Evolutionary conservation across 2,888 invertebrate species (phyloP).

Genomic region (Macrostomum cliftonense): DNA sequence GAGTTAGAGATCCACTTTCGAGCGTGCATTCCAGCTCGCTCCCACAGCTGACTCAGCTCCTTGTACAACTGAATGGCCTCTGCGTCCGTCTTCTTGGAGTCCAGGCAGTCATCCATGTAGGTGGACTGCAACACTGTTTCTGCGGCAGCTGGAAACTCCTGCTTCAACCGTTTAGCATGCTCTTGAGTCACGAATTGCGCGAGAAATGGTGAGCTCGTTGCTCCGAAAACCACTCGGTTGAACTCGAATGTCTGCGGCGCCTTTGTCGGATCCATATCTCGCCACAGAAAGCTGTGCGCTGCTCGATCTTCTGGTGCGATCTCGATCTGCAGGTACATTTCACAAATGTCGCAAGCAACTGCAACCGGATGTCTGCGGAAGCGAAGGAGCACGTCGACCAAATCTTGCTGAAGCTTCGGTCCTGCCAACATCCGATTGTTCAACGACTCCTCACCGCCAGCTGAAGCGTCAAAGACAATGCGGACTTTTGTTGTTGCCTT

Average conservation of each 20-base stretch:
- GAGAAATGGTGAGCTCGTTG: conserved; percentile 6
- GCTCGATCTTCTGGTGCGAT: conserved; percentile 3
- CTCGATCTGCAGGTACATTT: conserved; percentile 10
- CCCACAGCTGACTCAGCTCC: conserved; percentile 8
- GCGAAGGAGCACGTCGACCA: conserved; percentile 12
- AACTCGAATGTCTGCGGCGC: conserved; percentile 5
- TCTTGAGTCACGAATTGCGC: conserved; percentile 7
- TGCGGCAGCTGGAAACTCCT: conserved; percentile 6
- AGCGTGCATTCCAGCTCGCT: conserved; percentile 8
- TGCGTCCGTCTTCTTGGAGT: conserved; percentile 7
- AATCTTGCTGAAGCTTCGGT: conserved; percentile 15
- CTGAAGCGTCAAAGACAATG: conserved; percentile 15
- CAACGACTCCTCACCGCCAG: conserved; percentile 8
- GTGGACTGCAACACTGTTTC: conserved; percentile 11
- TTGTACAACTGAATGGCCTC: conserved; percentile 8
- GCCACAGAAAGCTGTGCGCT: conserved; percentile 9
- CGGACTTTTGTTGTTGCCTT: conserved; percentile 9
- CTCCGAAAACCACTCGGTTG: conserved; percentile 8
- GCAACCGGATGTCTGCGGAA: not conserved
- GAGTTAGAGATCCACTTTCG: conserved; percentile 1
- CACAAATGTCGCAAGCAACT: conserved; percentile 9
- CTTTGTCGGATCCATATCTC: conserved; percentile 1
- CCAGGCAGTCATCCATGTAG: conserved; percentile 13
- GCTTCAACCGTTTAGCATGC: conserved; percentile 3
- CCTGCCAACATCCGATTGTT: conserved; percentile 13